A percentile compares a stretch with the other conserved stretches of the same genome.
Evolutionary conservation across 1,140 invertebrate species (phyloP).

Genomic region (Ceratosolen solmsi): DNA sequence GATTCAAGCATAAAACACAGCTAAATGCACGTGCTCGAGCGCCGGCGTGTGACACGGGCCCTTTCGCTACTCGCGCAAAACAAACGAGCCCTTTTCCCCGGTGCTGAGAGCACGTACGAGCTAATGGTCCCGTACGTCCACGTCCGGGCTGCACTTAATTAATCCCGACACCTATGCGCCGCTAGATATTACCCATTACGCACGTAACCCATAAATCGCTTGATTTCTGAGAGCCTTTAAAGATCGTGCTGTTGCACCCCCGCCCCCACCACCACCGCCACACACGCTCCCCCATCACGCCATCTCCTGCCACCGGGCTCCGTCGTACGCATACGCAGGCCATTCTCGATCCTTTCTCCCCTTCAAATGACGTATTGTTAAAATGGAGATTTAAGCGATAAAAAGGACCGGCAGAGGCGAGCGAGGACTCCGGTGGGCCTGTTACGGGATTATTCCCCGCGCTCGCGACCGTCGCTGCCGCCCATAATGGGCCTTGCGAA

Average conservation of each 20-base stretch:
- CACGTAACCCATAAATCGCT: slow-evolving; percentile 46
- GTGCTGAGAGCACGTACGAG: slow-evolving; percentile 26
- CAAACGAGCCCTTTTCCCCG: slow-evolving; percentile 52
- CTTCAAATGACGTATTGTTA: slow-evolving; percentile 1
- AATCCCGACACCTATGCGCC: slow-evolving; percentile 48
- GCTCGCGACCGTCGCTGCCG: no score
- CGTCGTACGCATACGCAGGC: no score
- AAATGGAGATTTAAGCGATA: slow-evolving; percentile 8
- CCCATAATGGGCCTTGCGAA: no score
- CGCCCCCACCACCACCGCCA: no score
- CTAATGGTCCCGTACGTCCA: slow-evolving; percentile 3
- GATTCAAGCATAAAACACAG: slow-evolving; percentile 49
- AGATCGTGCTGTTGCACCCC: neutral
- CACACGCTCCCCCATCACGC: no score
- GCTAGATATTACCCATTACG: slow-evolving; percentile 40
- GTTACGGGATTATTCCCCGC: no score
- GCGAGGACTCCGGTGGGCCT: no score
- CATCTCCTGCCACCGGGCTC: no score
- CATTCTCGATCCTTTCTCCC: no score
- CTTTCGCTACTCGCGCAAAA: slow-evolving; percentile 18
- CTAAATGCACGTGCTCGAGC: slow-evolving; percentile 12
- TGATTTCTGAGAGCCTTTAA: slow-evolving; percentile 39
- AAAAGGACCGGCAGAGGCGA: neutral
- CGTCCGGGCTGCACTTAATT: slow-evolving; percentile 46
- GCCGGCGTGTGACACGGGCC: neutral